Conservation (phyloP, 1,140 invertebrate genomes). For the Pectinophora gossypiella region DNA sequence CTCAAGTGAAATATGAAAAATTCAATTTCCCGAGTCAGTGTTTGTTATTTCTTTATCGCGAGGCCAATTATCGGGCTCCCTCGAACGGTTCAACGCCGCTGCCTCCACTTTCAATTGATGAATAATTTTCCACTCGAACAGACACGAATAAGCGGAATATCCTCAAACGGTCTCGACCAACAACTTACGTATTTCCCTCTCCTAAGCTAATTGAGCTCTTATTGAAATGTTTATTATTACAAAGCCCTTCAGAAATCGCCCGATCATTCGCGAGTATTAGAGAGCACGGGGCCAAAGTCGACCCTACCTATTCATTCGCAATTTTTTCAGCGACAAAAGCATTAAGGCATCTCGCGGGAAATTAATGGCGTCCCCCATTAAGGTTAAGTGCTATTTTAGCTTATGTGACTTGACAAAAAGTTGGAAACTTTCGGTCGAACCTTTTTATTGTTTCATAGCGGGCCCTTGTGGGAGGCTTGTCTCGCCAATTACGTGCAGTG, state of each 20-base stretch:
- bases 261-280: conserved; percentile 16
- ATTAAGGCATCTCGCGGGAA: conserved; percentile 44
- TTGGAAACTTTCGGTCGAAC: conserved; percentile 24
- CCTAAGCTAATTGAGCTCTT: background rate
- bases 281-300: conserved; percentile 25
- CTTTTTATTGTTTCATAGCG: conserved; percentile 19
- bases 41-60: conserved; percentile 39
- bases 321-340: conserved; percentile 48
- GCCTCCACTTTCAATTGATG: conserved; percentile 38
- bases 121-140: conserved; percentile 49
- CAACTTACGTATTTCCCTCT: background rate
- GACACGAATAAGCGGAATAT: conserved; percentile 18
- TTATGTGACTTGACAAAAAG: conserved; percentile 44
- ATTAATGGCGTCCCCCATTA: conserved; percentile 40
- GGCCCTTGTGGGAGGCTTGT: background rate
- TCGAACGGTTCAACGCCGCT: conserved; percentile 4
- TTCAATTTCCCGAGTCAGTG: conserved; percentile 24
- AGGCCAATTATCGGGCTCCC: conserved; percentile 43
- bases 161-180: background rate
- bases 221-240: conserved; percentile 11
- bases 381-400: conserved; percentile 47
- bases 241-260: background rate
- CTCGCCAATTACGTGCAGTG: conserved; percentile 1
- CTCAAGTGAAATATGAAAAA: conserved; percentile 18
- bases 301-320: conserved; percentile 40